These are phyloP conservation scores for Lindbergichthys nudifrons DNA, from an alignment of 2,797 vertebrate genomes.

Conservation along the genomic window DNA sequence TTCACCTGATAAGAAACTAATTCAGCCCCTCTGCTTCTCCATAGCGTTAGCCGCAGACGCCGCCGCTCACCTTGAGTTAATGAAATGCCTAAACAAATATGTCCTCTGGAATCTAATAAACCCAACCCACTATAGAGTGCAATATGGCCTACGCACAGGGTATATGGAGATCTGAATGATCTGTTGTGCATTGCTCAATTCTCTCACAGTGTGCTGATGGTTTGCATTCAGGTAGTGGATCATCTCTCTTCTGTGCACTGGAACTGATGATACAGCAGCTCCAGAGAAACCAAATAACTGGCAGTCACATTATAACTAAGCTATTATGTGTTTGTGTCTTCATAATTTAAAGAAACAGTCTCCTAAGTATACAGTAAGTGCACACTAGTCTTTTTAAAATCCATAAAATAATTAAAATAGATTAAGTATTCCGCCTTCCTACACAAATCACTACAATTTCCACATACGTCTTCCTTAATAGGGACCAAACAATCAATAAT, in stretches of 20 bases:
- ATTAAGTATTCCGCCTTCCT: slow-evolving; percentile 1
- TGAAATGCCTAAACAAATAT: slow-evolving; percentile 81
- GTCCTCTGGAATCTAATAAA: slow-evolving; percentile 66
- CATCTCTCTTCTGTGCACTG: slow-evolving; percentile 41
- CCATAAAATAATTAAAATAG: slow-evolving; percentile 8
- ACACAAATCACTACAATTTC: slow-evolving; percentile 31
- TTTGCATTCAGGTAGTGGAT: slow-evolving; percentile 56
- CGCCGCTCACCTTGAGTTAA: slow-evolving; percentile 79
- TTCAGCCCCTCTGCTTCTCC: slow-evolving; percentile 55
- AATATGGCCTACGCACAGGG: slow-evolving; percentile 23
- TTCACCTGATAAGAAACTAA: slow-evolving; percentile 80
- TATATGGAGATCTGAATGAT: slow-evolving; percentile 43
- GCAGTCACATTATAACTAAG: slow-evolving; percentile 3
- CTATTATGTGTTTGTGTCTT: slow-evolving; percentile 26
- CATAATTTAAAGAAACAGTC: slow-evolving; percentile 19
- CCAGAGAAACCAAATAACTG: slow-evolving; percentile 24
- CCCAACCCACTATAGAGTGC: slow-evolving; percentile 21
- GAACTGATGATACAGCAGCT: slow-evolving; percentile 48
- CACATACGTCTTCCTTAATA: slow-evolving; percentile 11
- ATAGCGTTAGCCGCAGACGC: slow-evolving; percentile 55
- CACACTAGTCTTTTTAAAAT: slow-evolving; percentile 2
- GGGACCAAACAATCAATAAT: slow-evolving; percentile 26
- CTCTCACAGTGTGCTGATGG: slow-evolving; percentile 52
- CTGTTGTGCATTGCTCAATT: slow-evolving; percentile 41
- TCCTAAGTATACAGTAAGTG: slow-evolving; percentile 8